Evolutionary conservation across 2,888 invertebrate species (phyloP), one percentile per base, ranked within the genome.

Genomic region (Gerosis bhagava): DNA sequence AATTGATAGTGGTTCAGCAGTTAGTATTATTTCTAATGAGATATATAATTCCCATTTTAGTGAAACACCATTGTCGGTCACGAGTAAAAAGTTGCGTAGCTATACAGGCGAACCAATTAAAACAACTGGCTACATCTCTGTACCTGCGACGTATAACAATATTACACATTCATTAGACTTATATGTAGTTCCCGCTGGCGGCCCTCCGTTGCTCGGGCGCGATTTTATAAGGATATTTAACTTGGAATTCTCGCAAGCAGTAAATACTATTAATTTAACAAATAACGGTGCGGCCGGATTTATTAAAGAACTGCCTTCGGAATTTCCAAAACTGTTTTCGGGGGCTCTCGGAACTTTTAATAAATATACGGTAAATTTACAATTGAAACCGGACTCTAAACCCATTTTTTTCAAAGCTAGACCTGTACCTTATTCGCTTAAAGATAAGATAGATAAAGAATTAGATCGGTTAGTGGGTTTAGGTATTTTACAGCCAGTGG

Each of bases 351-450:
- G 42, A 13, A 24, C 15, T 3, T 49, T 49, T 40, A 58, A 52
- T 12, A 56, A 49, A 40, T 49, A 41, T 43, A 28, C 39, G n/a
- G 43, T 55, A 4, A 40, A 50, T 5, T 46, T 57, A 12, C 24
- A 24, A 12, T 37, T 60, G 15, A 58, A 56, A 28, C 36, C 42
- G 8, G 25, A 56, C 19, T 46, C 50, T 0, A 52, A 51, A 8
- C 56, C 56, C 5, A 50, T 55, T 12, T 57, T 60, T 42, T 52
- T 42, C 15, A 56, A 56, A 15, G 43, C 53, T 1, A 49, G 57
- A 0, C 25, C 54, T 3, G 46, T 51, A 11, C 44, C 56, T 1
- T 56, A 41, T 26, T 32, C 54, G 0, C 21, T 56, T 10, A 31
- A 28, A 11, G 43, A 48, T 6, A 56, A 56, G 41, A 40, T 56